Base-by-base conservation (phyloP, 2,888 invertebrate species). In the Mythimna loreyi region DNA sequence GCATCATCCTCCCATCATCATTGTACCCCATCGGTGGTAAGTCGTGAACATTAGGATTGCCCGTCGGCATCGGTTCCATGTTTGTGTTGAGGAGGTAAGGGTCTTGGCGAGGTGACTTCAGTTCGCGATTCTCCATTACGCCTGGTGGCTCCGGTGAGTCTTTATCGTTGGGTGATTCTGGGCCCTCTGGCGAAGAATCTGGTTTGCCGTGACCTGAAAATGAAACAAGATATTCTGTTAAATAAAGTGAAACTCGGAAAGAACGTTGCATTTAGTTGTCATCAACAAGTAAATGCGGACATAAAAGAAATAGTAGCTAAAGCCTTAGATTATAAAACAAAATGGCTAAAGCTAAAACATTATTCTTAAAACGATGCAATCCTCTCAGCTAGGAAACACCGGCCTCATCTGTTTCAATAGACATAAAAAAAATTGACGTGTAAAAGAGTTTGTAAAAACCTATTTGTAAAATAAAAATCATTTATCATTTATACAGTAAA, bases 141-240 rank as follows among this genome's bases (percentile, higher is more conserved):
- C 85, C 84, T 0, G 86, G 85, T 5, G 93, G 93, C 65, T 95
- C 96, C 1, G 95, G 93, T 0, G 94, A 93, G 11, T 92, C 93
- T 79, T 94, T 94, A 6, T 92, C 94, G 4, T 90, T 90, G 28
- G 95, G 93, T 1, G 96, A 96, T 49, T 94, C 93, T 0, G 92
- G 88, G 0, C 92, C 92, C 80, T 95, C 94, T 13, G 96, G 94
- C 8, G 96, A 95, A 2, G 95, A 95, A 67, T 95, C 94, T 6
- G 93, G 95, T 81, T 96, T 96, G 0, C 92, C 86, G 63, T 96
- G 96, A 68, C 94, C 96, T 96, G 81, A 11, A 76, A 67, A 56
- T 63, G 6, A 33, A 36, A 25, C 9, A 30, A 63, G 6, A 19
- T 1, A 30, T 25, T 43, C 9, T 43, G 8, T 7, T 21, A 61